A percentile compares a stretch with the other conserved stretches of the same genome.
These are phyloP conservation scores for Chiridota heheva DNA, from an alignment of 35 echinoderm and acorn worm species.

Conservation along the genomic window DNA sequence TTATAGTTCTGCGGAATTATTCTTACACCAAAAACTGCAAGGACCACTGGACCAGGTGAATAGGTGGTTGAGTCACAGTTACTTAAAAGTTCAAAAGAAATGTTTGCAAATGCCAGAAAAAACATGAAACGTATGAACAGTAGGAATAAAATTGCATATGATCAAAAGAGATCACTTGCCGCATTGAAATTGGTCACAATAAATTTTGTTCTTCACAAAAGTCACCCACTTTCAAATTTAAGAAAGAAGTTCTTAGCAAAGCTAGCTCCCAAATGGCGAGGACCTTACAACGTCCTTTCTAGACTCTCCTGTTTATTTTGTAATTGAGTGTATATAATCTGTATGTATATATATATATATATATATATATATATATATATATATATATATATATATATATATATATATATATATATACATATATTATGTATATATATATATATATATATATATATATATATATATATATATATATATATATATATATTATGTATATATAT, in stretches of 20 bases:
- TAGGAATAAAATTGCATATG: constrained; percentile 15
- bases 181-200: no score
- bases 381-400: no score
- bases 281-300: neutral
- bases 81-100: neutral
- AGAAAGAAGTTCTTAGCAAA: neutral
- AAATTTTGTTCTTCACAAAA: neutral
- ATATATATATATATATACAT: no score
- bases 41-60: constrained; percentile 15
- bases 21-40: neutral
- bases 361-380: no score
- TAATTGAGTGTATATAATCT: no score
- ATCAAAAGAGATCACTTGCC: constrained; percentile 29
- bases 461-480: no score
- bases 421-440: no score
- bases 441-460: no score
- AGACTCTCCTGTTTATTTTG: constrained; percentile 15
- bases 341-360: no score
- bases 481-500: no score
- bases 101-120: neutral
- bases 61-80: no score
- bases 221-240: constrained; percentile 2
- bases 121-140: neutral
- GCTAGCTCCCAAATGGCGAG: constrained; percentile 7
- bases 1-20: constrained; percentile 3